Evolutionary conservation across 64 coral and sea anemone species (phyloP), one percentile per base, ranked within the genome.

Genomic region (Stichodactyla helianthus): DNA sequence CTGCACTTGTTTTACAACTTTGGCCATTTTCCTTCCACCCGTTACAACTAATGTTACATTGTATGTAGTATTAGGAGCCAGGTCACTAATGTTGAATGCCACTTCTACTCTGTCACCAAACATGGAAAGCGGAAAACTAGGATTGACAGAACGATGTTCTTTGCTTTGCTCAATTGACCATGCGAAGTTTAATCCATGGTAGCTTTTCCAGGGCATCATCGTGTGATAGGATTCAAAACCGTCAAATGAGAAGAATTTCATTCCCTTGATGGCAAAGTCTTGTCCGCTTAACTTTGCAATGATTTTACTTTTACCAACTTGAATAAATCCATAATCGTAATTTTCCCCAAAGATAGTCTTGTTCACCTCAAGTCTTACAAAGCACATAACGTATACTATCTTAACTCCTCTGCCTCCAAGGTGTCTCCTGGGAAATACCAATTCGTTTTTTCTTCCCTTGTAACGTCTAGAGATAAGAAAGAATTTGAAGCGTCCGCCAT

Each of bases 321-420:
- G 78, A 81, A 81, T 18, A 52, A 54, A 81, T 20, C 78, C 78
- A 81, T 81, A 81, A 15, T 81, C 78, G 50, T 81, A 81, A 52
- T 8, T 81, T 81, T 81, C 51, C 23, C 78, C 78, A 52, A 19
- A 7, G 12, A 81, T n/a, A 19, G 50, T 52, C 4, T 81, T 81
- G 10, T 81, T 81, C 1, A 54, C 78, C 8, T 52, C 6, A 7
- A 81, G 11, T 53, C 2, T 52, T 3, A 14, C 7, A 16, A 20
- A 81, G n/a, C 78, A 81, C 51, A 52, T 22, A 28, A 81, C 15
- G 18, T 81, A 81, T 10, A 50, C 78, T n/a, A 74, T 9, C 25
- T 74, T 31, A 13, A 7, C 4, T 27, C 12, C 25, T 74, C 68
- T 5, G n/a, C 12, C 1, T 74, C 23, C 26, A 74, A 74, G 10